Percentiles rank a stretch among this genome's conserved stretches.
These are phyloP conservation scores for Aporrectodea caliginosa DNA, from an alignment of 1,140 invertebrate species.

Conservation along the genomic window DNA sequence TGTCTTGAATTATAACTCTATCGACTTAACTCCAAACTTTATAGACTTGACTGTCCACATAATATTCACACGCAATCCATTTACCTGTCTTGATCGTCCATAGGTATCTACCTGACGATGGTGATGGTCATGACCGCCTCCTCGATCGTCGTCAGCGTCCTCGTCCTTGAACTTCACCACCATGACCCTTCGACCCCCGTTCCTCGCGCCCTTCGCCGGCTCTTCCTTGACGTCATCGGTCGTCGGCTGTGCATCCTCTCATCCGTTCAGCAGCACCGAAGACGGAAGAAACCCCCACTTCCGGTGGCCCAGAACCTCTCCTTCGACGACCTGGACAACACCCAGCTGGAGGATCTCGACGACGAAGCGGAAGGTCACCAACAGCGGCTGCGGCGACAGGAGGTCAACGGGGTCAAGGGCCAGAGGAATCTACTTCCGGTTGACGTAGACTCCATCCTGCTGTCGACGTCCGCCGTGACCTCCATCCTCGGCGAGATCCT, in stretches of 20 bases:
- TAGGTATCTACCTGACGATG: constrained; percentile 33
- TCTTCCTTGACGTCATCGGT: constrained; percentile 21
- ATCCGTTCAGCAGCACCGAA: neutral
- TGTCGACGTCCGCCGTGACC: neutral
- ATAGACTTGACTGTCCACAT: neutral
- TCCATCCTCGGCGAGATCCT: constrained; percentile 24
- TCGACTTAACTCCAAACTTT: neutral
- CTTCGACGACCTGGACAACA: neutral
- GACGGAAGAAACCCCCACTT: neutral
- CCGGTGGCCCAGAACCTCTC: neutral
- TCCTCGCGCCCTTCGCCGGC: constrained; percentile 18
- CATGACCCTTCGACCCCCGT: constrained; percentile 21
- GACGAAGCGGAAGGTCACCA: neutral
- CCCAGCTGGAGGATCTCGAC: neutral
- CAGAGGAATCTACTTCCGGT: neutral
- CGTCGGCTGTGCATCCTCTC: constrained; percentile 21
- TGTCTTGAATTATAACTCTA: neutral
- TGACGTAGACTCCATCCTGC: neutral
- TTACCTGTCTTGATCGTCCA: constrained; percentile 30
- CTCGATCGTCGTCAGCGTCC: constrained; percentile 27
- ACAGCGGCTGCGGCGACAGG: neutral
- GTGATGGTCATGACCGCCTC: constrained; percentile 28
- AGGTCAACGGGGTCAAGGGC: neutral
- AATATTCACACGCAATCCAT: neutral
- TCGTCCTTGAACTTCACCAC: constrained; percentile 33